Evolutionary conservation across 2,797 vertebrate genomes (phyloP), one percentile per base, ranked within the genome.

Genomic region (Pipistrellus pygmaeus): DNA sequence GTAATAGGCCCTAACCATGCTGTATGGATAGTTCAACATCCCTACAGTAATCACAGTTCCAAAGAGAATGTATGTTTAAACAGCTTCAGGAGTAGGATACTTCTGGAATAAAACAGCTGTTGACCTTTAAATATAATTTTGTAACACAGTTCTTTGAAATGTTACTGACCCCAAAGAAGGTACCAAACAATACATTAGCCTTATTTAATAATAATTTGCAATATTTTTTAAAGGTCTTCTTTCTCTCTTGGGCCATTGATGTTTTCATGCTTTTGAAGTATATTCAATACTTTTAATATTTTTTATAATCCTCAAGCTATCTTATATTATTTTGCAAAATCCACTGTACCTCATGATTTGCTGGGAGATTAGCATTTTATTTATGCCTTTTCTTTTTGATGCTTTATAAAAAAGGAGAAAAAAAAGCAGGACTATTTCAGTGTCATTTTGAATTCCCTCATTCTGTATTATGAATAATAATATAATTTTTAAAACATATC

Each of bases 111-210:
- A 95, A 96, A 94, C 81, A 96, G 90, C 68, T 96, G 84, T 77
- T 96, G 96, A 94, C 66, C 87, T 95, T 96, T 88, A 76, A 92
- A 55, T 35, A 93, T 93, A 92, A 87, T 85, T 96, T 92, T 91
- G 35, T 44, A 95, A 88, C 73, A 80, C 3, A 55, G 60, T n/a
- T 68, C 80, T 85, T 95, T 95, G 73, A 90, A 83, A 23, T 68
- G 60, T 27, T 85, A 72, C 25, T 83, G 89, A 91, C 46, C 78
- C 41, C 25, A 64, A 92, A 88, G 73, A 95, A 92, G 15, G 57
- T 84, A 92, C 81, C 69, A 84, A 86, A 85, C 68, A 95, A 94
- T 85, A 71, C 9, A 53, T 80, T 80, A 91, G 41, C 41, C 77
- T 92, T 83, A 55, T 32, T 88, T 80, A 95, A 96, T 94, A 89